Conservation (phyloP, 2,797 vertebrate genomes). For the Chelonia mydas region DNA sequence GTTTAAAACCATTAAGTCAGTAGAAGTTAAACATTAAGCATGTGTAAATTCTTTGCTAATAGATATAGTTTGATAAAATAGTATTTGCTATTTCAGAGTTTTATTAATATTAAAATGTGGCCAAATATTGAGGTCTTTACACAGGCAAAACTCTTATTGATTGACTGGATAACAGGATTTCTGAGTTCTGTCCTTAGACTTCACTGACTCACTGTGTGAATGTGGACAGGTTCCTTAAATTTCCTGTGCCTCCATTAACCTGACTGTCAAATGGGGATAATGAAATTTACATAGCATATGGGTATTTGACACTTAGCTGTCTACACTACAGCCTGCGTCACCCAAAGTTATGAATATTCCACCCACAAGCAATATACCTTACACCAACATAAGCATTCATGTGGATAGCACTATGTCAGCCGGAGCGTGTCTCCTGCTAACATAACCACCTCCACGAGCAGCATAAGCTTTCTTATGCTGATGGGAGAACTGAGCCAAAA, state of each 20-base stretch:
- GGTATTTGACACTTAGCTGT: neutral
- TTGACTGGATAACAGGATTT: neutral
- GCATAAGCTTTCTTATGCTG: no score
- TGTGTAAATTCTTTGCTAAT: neutral
- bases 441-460: neutral
- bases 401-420: neutral
- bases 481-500: neutral
- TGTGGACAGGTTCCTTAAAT: neutral
- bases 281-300: neutral
- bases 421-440: neutral
- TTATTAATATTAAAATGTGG: neutral
- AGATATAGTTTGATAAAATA: neutral
- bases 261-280: neutral
- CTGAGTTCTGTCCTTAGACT: neutral
- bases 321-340: neutral
- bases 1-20: neutral
- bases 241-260: neutral
- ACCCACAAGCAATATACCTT: neutral
- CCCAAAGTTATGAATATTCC: neutral
- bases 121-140: neutral
- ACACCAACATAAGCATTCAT: neutral
- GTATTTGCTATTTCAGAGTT: neutral
- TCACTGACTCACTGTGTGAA: neutral
- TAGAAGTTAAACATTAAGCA: neutral
- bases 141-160: neutral